Percentiles rank a stretch among this genome's conserved stretches.
Conservation (phyloP, 2,113 vertebrate genomes). For the Malurus alboscapulatus region DNA sequence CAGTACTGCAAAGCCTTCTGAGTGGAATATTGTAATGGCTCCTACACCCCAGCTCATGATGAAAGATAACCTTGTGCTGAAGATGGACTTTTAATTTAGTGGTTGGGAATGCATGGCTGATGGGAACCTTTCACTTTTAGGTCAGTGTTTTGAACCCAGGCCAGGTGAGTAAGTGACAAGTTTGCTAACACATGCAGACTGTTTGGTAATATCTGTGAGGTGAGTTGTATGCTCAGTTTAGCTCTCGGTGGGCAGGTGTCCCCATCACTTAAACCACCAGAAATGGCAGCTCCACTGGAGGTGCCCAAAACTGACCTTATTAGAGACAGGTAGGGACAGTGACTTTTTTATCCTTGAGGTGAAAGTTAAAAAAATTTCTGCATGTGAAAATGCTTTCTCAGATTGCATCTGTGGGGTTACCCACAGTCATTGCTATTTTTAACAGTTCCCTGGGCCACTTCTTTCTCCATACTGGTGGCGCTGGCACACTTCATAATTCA, state of each 20-base stretch:
- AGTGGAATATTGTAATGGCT: not conserved
- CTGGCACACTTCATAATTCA: not conserved
- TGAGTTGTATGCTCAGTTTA: constrained; percentile 52
- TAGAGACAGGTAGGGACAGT: constrained; percentile 11
- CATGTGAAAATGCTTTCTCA: constrained; percentile 39
- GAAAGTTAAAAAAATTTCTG: constrained; percentile 40
- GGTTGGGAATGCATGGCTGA: not conserved
- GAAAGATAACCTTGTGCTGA: constrained; percentile 38
- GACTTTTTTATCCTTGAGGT: constrained; percentile 49
- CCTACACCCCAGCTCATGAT: not conserved
- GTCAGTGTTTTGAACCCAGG: constrained; percentile 48
- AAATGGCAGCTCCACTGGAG: constrained; percentile 43
- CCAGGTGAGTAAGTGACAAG: constrained; percentile 48
- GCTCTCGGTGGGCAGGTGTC: constrained; percentile 5
- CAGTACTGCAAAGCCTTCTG: not conserved
- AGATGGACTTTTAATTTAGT: constrained; percentile 18
- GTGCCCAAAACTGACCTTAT: constrained; percentile 43
- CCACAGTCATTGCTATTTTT: constrained; percentile 38
- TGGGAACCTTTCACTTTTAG: constrained; percentile 48
- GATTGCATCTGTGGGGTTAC: constrained; percentile 41
- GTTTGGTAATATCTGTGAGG: constrained; percentile 45
- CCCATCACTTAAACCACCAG: constrained; percentile 43
- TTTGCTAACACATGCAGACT: constrained; percentile 44
- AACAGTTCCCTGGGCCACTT: not conserved
- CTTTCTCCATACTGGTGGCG: not conserved